Evolutionary conservation across 2,113 vertebrate species (phyloP).

Genomic region (Ascaphus truei): DNA sequence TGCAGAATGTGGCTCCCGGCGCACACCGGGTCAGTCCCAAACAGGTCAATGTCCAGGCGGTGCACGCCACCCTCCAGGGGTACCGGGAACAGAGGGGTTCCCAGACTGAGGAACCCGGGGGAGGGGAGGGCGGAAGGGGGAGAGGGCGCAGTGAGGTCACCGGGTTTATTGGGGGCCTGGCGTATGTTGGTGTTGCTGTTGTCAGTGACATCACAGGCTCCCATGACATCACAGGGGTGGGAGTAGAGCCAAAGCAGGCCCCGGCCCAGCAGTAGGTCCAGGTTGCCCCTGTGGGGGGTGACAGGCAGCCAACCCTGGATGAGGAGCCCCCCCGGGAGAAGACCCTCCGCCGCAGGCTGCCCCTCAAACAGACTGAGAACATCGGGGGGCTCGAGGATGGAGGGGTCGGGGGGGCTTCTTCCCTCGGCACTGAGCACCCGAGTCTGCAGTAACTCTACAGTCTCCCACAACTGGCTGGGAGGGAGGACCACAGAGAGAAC

Average conservation of each 20-base stretch:
- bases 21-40: background rate
- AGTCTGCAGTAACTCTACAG: background rate
- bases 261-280: constrained; percentile 64
- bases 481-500: too few relatives aligned
- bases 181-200: background rate
- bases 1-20: background rate
- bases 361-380: background rate
- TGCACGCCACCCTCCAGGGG: background rate
- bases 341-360: background rate
- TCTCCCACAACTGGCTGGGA: too few relatives aligned
- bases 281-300: constrained; percentile 60
- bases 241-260: constrained; percentile 72
- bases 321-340: constrained; percentile 66
- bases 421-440: background rate
- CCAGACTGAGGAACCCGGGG: background rate
- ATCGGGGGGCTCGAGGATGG: background rate
- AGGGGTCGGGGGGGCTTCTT: background rate
- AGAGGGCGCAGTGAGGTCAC: background rate
- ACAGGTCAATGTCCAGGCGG: background rate
- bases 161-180: background rate
- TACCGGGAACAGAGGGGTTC: background rate
- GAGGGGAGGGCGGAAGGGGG: background rate
- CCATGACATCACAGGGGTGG: constrained; percentile 29
- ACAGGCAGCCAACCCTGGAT: constrained; percentile 74
- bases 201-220: background rate